Conservation (phyloP, 2,888 invertebrate species). For the Emmelina monodactyla region DNA sequence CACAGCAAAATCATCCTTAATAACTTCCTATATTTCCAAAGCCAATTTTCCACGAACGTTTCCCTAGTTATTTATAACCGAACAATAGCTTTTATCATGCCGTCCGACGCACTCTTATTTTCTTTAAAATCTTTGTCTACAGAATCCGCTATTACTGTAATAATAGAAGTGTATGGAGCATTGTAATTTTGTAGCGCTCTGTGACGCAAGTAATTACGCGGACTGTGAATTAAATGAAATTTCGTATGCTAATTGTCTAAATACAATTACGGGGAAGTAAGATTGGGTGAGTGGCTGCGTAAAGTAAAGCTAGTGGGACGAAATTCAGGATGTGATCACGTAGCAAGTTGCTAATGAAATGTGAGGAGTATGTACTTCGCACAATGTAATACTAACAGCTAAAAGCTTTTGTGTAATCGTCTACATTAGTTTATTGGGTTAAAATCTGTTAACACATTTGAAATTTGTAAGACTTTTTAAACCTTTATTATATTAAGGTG, state of each 20-base stretch:
- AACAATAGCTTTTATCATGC: neutral
- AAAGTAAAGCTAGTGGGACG: neutral
- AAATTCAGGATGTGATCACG: too few species aligned
- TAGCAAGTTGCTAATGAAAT: too few species aligned
- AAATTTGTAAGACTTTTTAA: too few species aligned
- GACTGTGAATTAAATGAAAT: constrained; percentile 46
- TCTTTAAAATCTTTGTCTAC: neutral
- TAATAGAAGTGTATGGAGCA: too few species aligned
- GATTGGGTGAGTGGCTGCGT: constrained; percentile 29
- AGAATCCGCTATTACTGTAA: too few species aligned
- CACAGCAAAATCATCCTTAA: neutral
- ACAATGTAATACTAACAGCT: too few species aligned
- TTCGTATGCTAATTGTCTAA: constrained; percentile 43
- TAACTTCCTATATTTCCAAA: neutral
- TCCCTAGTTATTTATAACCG: neutral
- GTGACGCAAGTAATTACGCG: constrained; percentile 41
- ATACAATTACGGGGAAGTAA: constrained; percentile 54
- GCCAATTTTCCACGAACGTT: too few species aligned
- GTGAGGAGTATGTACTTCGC: too few species aligned
- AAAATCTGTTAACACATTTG: too few species aligned
- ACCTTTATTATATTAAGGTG: too few species aligned
- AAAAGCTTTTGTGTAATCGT: too few species aligned
- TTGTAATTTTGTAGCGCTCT: constrained; percentile 24
- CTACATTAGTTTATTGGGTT: too few species aligned
- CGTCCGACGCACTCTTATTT: neutral